A percentile compares a stretch with the other conserved stretches of the same genome.
Conservation (phyloP, 1,140 invertebrate species). For the Drosophila lini region DNA sequence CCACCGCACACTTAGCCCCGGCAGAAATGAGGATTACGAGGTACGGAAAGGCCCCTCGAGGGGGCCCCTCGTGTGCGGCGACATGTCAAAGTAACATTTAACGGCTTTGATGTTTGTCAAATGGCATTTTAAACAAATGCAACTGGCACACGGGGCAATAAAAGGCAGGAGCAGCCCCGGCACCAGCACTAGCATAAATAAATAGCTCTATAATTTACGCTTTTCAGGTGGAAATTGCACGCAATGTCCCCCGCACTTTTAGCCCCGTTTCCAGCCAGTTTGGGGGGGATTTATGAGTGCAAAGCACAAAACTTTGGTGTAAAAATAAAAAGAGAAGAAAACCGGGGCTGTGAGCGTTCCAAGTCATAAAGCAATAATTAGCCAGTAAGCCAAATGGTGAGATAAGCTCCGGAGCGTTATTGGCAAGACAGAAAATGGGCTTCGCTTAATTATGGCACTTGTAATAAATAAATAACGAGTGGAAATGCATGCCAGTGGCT, state of each 20-base stretch:
- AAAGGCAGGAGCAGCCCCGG: neutral
- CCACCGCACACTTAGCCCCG: neutral
- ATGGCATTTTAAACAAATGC: slow-evolving; percentile 58
- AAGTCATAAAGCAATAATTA: slow-evolving; percentile 59
- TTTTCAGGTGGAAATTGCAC: slow-evolving; percentile 63
- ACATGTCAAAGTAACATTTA: slow-evolving; percentile 57
- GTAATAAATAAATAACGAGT: slow-evolving; percentile 20
- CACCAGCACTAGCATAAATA: slow-evolving; percentile 22
- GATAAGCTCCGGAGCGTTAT: slow-evolving; percentile 27
- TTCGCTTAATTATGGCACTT: slow-evolving; percentile 56
- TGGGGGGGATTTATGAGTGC: slow-evolving; percentile 28
- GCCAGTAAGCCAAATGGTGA: slow-evolving; percentile 18
- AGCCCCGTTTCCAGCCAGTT: slow-evolving; percentile 2
- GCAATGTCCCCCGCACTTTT: slow-evolving; percentile 25
- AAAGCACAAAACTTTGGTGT: slow-evolving; percentile 9
- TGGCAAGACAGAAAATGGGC: slow-evolving; percentile 29
- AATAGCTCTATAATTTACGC: slow-evolving; percentile 54
- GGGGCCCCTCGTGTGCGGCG: slow-evolving; percentile 11
- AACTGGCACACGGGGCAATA: slow-evolving; percentile 53
- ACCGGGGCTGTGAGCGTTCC: slow-evolving; percentile 11
- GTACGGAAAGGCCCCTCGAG: neutral
- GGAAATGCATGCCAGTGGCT: slow-evolving; percentile 52
- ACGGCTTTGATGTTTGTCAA: slow-evolving; percentile 59
- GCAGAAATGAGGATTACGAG: neutral
- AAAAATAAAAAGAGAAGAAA: neutral